A percentile compares a stretch with the other conserved stretches of the same genome.
Conservation (phyloP, 2,797 vertebrate genomes). For the Anabacerthia variegaticeps region DNA sequence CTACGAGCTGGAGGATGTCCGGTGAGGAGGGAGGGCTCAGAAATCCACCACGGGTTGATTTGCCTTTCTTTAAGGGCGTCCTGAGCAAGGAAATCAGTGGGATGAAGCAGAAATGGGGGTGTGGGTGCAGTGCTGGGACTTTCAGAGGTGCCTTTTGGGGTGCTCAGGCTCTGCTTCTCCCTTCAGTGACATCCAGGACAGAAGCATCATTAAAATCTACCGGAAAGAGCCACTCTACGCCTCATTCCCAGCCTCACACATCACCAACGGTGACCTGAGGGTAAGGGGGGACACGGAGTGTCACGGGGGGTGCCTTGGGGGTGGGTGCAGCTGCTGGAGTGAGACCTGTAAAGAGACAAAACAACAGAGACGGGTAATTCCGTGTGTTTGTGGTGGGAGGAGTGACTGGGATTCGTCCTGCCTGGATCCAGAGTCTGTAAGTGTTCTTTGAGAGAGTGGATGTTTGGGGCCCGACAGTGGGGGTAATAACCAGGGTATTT, state of each 20-base stretch:
- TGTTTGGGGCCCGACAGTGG: not conserved
- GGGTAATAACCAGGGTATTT: not conserved
- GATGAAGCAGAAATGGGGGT: not conserved
- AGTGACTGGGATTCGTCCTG: not conserved
- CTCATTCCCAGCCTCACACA: constrained; percentile 92
- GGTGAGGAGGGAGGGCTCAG: constrained; percentile 48
- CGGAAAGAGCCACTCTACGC: constrained; percentile 97
- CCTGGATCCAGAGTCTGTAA: not conserved
- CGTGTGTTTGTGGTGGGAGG: not conserved
- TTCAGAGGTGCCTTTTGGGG: not conserved
- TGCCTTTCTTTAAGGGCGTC: not conserved
- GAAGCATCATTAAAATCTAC: constrained; percentile 98
- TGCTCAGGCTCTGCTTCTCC: not conserved
- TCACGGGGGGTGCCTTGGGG: not conserved
- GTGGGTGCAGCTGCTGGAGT: rapidly evolving
- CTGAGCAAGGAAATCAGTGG: rapidly evolving
- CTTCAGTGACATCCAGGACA: constrained; percentile 93
- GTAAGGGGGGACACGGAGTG: constrained; percentile 73
- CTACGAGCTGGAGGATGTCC: constrained; percentile 96
- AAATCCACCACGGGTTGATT: not conserved
- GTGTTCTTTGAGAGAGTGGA: constrained; percentile 30
- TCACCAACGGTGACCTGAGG: constrained; percentile 96
- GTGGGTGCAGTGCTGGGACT: not conserved
- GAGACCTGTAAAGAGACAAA: not conserved
- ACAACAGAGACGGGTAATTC: not conserved